A percentile compares a stretch with the other conserved stretches of the same genome.
Evolutionary conservation across 2,888 invertebrate genomes (phyloP).

Genomic region (Noctua comes): DNA sequence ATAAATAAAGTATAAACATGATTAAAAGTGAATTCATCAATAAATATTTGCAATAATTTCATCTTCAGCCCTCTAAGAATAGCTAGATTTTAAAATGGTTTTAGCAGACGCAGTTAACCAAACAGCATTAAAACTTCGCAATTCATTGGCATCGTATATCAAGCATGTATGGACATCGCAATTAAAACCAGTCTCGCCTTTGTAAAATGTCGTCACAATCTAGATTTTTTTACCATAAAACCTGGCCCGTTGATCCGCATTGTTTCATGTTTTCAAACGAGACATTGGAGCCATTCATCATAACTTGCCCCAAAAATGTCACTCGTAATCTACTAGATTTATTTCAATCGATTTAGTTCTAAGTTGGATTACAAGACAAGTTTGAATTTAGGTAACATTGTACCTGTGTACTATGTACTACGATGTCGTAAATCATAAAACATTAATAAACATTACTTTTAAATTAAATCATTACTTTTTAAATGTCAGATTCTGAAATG

Average conservation of each 20-base stretch:
- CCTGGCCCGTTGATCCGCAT: slow-evolving; percentile 48
- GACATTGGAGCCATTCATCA: slow-evolving; percentile 28
- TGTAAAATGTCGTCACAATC: slow-evolving; percentile 23
- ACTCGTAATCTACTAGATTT: slow-evolving; percentile 32
- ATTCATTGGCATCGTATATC: neutral
- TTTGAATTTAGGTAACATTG: slow-evolving; percentile 2
- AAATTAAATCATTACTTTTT: slow-evolving; percentile 10
- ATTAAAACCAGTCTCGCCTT: slow-evolving; percentile 17
- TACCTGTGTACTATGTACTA: neutral
- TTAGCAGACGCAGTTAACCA: neutral
- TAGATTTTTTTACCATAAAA: slow-evolving; percentile 18
- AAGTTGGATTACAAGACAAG: slow-evolving; percentile 27
- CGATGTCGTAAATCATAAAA: neutral
- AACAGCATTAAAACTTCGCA: neutral
- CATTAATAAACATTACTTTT: neutral
- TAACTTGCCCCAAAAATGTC: slow-evolving; percentile 48
- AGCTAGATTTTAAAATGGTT: neutral
- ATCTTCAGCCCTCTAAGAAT: neutral
- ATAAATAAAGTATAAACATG: no score
- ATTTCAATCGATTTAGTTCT: slow-evolving; percentile 43
- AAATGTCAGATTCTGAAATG: slow-evolving; percentile 9
- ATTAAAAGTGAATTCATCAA: neutral
- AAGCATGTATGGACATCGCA: slow-evolving; percentile 8
- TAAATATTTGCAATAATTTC: neutral
- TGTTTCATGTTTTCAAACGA: slow-evolving; percentile 45